Base-by-base conservation (phyloP, 2,113 vertebrate genomes). In the Struthidea cinerea region DNA sequence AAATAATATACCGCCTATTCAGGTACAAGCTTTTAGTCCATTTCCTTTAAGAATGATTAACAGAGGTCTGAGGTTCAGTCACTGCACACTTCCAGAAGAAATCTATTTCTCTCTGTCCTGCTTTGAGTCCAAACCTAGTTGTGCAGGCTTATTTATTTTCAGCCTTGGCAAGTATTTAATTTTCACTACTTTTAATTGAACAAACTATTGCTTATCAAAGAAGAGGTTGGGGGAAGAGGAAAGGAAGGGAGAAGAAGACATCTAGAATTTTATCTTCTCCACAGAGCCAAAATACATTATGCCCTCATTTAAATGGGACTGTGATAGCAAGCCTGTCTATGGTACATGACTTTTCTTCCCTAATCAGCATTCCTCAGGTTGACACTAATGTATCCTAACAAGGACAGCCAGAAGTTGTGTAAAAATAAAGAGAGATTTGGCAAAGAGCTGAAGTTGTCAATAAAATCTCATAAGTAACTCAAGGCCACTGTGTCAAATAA, bases 331-430 rank as follows among this genome's bases (percentile, higher is more conserved):
- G n/a, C 27, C 37, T 82, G 56, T 47, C 42, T 69, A 32, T 13
- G 28, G 47, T n/a, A 65, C n/a, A 18, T 13, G 30, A 46, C 53
- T 91, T 33, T 13, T 69, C 89, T 82, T 61, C 49, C 50, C 61
- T 91, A 83, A 94, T 93, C 67, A 85, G 55, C 37, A 61, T 91
- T 83, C 65, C 78, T 76, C 57, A 39, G 57, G 65, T 89, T 93
- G 84, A 94, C 74, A 84, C 46, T 96, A 87, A 95, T 79, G 39
- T 69, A 76, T 55, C 84, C 81, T 89, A 94, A 95, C 93, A 96
- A 96, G 87, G 87, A 94, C 89, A 91, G 89, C 28, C 89, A 95
- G 78, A 91, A 96, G 57, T 69, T 94, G 63, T 59, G 74, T 73
- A 79, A 96, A 97, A 97, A 87, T 84, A 84, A 79, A 85, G 60